phyloP scores from a whole-genome alignment of 2,888 invertebrate species.

The Mesorhabditis sp. region DNA sequence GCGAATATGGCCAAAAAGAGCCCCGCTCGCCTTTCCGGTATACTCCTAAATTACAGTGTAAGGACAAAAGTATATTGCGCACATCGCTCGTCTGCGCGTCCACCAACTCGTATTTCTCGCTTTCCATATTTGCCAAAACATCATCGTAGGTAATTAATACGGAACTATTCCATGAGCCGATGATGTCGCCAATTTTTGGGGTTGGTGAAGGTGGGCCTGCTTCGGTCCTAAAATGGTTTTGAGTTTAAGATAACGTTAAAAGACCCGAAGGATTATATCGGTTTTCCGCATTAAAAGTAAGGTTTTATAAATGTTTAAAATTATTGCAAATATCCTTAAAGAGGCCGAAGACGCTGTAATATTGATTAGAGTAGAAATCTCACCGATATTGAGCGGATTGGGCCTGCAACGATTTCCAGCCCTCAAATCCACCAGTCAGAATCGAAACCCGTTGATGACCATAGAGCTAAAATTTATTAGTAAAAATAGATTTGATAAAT shows the following conservation, averaged over 20 bases:
- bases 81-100: constrained; percentile 53
- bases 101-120: constrained; percentile 43
- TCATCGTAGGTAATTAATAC: constrained; percentile 53
- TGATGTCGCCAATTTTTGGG: constrained; percentile 37
- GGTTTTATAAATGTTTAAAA: too few species aligned
- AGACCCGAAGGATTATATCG: too few species aligned
- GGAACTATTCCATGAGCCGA: constrained; percentile 46
- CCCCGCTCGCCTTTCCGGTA: constrained; percentile 36
- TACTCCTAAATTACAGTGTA: constrained; percentile 27
- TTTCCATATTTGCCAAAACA: constrained; percentile 47
- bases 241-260: too few species aligned
- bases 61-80: background rate
- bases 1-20: constrained; percentile 52
- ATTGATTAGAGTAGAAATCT: too few species aligned
- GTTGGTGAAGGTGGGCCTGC: too few species aligned
- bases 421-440: constrained; percentile 46
- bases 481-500: background rate
- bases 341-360: too few species aligned
- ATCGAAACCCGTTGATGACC: constrained; percentile 49
- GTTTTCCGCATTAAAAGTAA: too few species aligned
- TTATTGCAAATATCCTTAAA: too few species aligned
- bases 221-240: too few species aligned
- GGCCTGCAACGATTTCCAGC: constrained; percentile 42
- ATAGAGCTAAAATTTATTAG: constrained; percentile 33
- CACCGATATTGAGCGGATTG: constrained; percentile 29